Conservation (phyloP, 2,113 vertebrate genomes). For the Chlamydotis undulata region DNA sequence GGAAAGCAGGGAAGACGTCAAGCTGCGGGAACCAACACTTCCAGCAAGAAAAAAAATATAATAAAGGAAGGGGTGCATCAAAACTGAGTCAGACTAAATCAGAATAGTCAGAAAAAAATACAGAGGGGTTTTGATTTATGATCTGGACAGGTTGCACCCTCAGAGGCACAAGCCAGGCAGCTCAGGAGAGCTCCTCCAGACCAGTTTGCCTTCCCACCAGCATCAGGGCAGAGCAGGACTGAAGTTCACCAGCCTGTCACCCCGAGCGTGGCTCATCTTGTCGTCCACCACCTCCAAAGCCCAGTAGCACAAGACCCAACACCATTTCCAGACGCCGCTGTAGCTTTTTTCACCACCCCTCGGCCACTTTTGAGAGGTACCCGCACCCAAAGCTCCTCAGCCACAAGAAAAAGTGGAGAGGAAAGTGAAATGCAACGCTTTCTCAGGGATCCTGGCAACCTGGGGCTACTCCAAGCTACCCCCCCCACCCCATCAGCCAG, state of each 20-base stretch:
- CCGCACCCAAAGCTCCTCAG: neutral
- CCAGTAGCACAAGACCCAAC: neutral
- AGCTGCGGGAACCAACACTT: neutral
- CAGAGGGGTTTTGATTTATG: neutral
- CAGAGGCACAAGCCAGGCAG: neutral
- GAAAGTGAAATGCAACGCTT: slow-evolving; percentile 16
- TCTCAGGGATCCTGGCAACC: neutral
- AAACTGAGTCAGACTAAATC: neutral
- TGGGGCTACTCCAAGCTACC: neutral
- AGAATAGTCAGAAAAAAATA: neutral
- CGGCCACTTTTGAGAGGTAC: neutral
- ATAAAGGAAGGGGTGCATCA: too few species aligned
- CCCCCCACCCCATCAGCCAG: neutral
- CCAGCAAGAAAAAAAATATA: neutral
- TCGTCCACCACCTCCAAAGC: neutral
- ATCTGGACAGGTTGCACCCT: neutral
- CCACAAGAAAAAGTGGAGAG: neutral
- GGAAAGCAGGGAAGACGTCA: neutral
- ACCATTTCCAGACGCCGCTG: neutral
- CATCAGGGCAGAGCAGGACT: neutral
- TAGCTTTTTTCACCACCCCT: neutral
- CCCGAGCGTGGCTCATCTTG: neutral
- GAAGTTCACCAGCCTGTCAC: neutral
- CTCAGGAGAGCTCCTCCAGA: neutral
- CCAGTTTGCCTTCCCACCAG: neutral